These are phyloP conservation scores for Sinocyclocheilus anophthalmus DNA, from an alignment of 2,113 vertebrate species.

Conservation along the genomic window DNA sequence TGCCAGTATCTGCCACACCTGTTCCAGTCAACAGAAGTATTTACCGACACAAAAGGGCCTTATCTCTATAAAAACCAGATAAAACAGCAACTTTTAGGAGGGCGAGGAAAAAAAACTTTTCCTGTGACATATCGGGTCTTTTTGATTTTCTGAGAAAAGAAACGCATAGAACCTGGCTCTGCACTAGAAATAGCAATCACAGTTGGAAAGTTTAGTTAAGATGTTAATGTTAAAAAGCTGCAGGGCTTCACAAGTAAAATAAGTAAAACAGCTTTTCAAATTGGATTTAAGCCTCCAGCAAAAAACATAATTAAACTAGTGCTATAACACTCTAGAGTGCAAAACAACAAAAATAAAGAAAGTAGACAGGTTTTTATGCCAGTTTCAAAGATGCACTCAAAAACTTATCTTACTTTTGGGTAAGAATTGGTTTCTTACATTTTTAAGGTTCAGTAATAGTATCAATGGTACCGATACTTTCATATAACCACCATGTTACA, in stretches of 20 bases:
- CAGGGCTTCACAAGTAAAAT: not conserved
- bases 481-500: not conserved
- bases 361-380: not conserved
- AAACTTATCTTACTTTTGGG: not conserved
- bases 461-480: not conserved
- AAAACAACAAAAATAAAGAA: not conserved
- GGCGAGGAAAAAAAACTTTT: not conserved
- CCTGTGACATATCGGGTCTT: not conserved
- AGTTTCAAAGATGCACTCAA: not conserved
- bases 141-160: not conserved
- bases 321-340: not conserved
- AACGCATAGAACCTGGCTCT: not conserved
- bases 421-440: not conserved
- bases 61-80: constrained; percentile 22
- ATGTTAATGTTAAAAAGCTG: not conserved
- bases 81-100: not conserved
- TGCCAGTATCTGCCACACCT: constrained; percentile 47
- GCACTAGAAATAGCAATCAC: not conserved
- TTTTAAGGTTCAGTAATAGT: not conserved
- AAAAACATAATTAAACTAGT: not conserved
- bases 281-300: not conserved
- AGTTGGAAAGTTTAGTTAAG: not conserved
- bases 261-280: not conserved
- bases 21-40: constrained; percentile 46
- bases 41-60: constrained; percentile 21